These are phyloP conservation scores for Vanessa tameamea DNA, from an alignment of 1,140 invertebrate species.

Conservation along the genomic window DNA sequence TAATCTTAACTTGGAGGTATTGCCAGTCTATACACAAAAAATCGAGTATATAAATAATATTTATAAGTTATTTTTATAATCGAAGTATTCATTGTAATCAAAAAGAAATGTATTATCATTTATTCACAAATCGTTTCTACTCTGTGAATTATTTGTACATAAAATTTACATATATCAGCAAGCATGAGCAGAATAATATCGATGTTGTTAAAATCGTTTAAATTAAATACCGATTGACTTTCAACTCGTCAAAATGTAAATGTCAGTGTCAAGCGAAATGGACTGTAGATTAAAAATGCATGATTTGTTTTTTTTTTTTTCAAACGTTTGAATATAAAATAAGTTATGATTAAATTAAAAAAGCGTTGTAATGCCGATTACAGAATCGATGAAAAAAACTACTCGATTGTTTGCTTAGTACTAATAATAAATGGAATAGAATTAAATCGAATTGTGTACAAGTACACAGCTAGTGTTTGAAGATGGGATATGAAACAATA, in stretches of 20 bases:
- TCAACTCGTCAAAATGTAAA: slow-evolving; percentile 39
- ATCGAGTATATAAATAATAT: too few species aligned
- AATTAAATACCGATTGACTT: slow-evolving; percentile 26
- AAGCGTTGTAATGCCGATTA: too few species aligned
- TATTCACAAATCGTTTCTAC: slow-evolving; percentile 11
- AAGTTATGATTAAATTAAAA: background rate
- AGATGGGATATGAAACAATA: too few species aligned
- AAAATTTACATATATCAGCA: slow-evolving; percentile 33
- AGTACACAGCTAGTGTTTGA: too few species aligned
- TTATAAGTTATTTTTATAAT: too few species aligned
- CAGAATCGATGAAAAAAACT: too few species aligned
- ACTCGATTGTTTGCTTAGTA: too few species aligned
- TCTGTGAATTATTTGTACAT: slow-evolving; percentile 25
- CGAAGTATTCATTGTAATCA: too few species aligned
- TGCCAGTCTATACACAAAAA: too few species aligned
- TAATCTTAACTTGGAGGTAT: too few species aligned
- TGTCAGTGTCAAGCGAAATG: slow-evolving; percentile 3
- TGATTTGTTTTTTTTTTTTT: background rate
- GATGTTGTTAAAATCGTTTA: slow-evolving; percentile 30
- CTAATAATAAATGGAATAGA: too few species aligned
- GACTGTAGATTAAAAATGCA: background rate
- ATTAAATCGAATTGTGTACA: too few species aligned
- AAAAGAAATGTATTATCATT: background rate
- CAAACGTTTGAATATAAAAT: background rate
- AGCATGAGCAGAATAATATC: slow-evolving; percentile 31